Evolutionary conservation across 2,113 vertebrate genomes (phyloP).

Genomic region (Excalfactoria chinensis): DNA sequence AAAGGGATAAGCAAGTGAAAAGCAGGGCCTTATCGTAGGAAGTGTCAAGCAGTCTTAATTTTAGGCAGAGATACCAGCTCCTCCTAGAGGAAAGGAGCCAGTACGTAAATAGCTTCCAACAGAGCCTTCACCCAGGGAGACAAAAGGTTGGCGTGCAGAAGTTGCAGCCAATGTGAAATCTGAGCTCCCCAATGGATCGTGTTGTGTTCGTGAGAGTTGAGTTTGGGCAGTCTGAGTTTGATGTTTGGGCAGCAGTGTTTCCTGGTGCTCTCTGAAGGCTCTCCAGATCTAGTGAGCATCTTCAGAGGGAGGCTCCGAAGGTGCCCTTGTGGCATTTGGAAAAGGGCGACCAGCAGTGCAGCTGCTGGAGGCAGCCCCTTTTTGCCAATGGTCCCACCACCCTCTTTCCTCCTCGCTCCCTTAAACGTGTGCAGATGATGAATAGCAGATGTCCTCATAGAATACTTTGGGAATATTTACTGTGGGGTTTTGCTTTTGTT

Average conservation of each 20-base stretch:
- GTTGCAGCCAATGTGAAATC: conserved; percentile 23
- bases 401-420: not conserved
- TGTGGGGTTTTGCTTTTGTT: conserved; percentile 71
- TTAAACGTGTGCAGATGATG: conserved; percentile 42
- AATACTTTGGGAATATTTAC: conserved; percentile 69
- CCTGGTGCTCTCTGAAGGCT: not conserved
- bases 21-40: conserved; percentile 64
- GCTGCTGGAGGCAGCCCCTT: not conserved
- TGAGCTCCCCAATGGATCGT: conserved; percentile 3
- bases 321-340: no score
- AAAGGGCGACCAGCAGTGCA: no score
- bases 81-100: conserved; percentile 68
- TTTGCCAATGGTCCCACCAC: not conserved
- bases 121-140: conserved; percentile 59
- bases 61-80: conserved; percentile 72
- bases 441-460: conserved; percentile 54
- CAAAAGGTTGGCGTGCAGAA: conserved; percentile 58
- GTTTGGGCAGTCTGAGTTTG: not conserved
- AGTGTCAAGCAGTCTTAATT: conserved; percentile 71
- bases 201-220: not conserved
- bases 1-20: conserved; percentile 62
- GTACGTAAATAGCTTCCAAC: conserved; percentile 56
- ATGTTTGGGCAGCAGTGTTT: not conserved
- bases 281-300: not conserved
- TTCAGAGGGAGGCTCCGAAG: not conserved